Conservation (phyloP, 2,888 invertebrate genomes). For the Eutolmus rufibarbis region DNA sequence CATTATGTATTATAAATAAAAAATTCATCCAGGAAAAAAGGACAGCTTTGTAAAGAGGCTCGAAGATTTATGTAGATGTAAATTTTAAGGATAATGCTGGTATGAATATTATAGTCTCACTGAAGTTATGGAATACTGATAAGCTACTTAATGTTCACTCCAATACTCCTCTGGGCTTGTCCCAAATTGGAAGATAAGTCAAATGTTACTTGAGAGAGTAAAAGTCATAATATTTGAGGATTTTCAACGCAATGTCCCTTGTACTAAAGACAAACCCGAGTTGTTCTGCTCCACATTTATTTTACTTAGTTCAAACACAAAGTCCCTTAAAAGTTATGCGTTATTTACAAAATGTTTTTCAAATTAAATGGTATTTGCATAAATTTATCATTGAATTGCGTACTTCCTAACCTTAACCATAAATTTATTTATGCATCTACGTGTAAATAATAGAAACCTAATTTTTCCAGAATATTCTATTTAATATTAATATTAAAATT, state of each 20-base stretch:
- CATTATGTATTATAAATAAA: neutral
- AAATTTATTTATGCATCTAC: too few relatives aligned
- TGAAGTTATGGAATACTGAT: neutral
- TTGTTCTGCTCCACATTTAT: neutral
- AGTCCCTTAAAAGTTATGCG: neutral
- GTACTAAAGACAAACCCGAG: neutral
- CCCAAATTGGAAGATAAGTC: neutral
- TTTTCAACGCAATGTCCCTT: neutral
- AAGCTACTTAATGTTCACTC: neutral
- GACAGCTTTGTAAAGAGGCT: neutral
- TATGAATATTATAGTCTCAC: neutral
- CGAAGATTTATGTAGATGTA: neutral
- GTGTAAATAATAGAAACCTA: too few relatives aligned
- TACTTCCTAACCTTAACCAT: too few relatives aligned
- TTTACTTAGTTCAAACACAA: neutral
- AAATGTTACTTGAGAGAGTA: neutral
- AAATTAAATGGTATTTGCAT: neutral
- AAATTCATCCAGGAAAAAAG: neutral
- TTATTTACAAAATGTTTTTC: neutral
- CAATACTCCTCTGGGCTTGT: neutral
- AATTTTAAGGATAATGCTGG: neutral
- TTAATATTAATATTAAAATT: too few relatives aligned
- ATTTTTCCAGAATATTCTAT: too few relatives aligned
- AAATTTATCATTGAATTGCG: too few relatives aligned
- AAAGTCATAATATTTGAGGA: neutral